These are phyloP conservation scores for Campopleginae sp. DNA, from an alignment of 2,888 invertebrate species.

Conservation along the genomic window DNA sequence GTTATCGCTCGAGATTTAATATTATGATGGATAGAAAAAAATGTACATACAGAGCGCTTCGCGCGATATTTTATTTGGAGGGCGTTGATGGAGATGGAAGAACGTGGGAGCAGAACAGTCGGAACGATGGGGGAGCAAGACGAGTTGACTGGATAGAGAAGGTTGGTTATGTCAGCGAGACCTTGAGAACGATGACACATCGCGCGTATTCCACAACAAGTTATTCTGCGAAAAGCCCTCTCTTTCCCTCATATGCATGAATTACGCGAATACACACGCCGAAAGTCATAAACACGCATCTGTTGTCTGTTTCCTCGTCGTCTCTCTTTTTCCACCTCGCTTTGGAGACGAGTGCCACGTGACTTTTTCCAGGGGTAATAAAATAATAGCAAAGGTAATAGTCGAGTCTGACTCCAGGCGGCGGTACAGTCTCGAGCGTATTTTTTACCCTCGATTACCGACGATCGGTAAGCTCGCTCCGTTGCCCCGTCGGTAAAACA, in stretches of 20 bases:
- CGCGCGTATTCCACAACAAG: conserved; percentile 55
- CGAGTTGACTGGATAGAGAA: conserved; percentile 56
- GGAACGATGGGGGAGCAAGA: conserved; percentile 16
- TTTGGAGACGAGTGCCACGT: conserved; percentile 43
- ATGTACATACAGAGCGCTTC: background rate
- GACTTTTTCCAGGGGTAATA: conserved; percentile 35
- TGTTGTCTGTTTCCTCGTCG: conserved; percentile 3
- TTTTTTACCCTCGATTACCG: conserved; percentile 40
- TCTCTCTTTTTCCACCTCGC: background rate
- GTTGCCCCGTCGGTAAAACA: conserved; percentile 22
- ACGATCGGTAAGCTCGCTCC: conserved; percentile 22
- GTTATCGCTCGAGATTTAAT: background rate
- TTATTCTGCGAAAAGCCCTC: conserved; percentile 48
- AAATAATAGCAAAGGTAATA: conserved; percentile 27
- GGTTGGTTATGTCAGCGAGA: conserved; percentile 71
- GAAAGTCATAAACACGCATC: conserved; percentile 9
- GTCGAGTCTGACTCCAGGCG: conserved; percentile 67
- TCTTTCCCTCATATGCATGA: conserved; percentile 14
- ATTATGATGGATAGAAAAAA: background rate
- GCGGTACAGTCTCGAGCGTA: conserved; percentile 64
- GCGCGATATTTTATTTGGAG: background rate
- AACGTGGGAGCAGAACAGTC: conserved; percentile 23
- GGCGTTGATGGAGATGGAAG: background rate
- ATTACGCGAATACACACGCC: conserved; percentile 3
- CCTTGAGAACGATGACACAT: conserved; percentile 73